Conservation (phyloP, 2,888 invertebrate species). For the Sinopyrophorus schimmeli region DNA sequence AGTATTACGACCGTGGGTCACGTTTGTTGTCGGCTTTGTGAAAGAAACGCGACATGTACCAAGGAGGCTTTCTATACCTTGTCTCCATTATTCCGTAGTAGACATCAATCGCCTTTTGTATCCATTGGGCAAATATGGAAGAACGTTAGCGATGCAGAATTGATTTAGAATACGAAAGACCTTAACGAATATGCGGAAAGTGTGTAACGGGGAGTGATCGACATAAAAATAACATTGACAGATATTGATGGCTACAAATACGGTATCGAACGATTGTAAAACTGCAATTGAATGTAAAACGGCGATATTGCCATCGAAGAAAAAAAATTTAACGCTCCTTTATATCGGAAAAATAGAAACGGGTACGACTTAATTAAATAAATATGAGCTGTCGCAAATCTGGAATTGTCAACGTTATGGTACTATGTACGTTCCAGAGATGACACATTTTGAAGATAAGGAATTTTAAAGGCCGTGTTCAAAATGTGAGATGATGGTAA, state of each 20-base stretch:
- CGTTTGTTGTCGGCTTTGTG: constrained; percentile 24
- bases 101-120: constrained; percentile 26
- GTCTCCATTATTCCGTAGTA: constrained; percentile 25
- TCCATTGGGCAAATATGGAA: constrained; percentile 25
- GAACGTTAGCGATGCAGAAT: constrained; percentile 22
- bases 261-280: constrained; percentile 21
- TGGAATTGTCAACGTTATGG: too few relatives aligned
- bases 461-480: constrained; percentile 10
- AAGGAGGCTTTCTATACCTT: constrained; percentile 21
- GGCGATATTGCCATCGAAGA: too few relatives aligned
- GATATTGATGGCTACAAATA: constrained; percentile 39
- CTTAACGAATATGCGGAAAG: constrained; percentile 28
- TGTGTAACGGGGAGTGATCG: constrained; percentile 34
- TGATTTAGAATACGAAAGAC: constrained; percentile 25
- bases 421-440: too few relatives aligned
- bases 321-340: too few relatives aligned
- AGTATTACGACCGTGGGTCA: constrained; percentile 22
- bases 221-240: constrained; percentile 34
- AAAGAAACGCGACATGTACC: constrained; percentile 20
- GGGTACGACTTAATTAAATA: too few relatives aligned
- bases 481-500: constrained; percentile 11
- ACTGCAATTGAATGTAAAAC: too few relatives aligned
- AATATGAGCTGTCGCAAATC: too few relatives aligned
- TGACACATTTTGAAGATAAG: constrained; percentile 3
- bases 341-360: too few relatives aligned